These are phyloP conservation scores for Diachasmimorpha longicaudata DNA, from an alignment of 1,140 invertebrate species.

Conservation along the genomic window DNA sequence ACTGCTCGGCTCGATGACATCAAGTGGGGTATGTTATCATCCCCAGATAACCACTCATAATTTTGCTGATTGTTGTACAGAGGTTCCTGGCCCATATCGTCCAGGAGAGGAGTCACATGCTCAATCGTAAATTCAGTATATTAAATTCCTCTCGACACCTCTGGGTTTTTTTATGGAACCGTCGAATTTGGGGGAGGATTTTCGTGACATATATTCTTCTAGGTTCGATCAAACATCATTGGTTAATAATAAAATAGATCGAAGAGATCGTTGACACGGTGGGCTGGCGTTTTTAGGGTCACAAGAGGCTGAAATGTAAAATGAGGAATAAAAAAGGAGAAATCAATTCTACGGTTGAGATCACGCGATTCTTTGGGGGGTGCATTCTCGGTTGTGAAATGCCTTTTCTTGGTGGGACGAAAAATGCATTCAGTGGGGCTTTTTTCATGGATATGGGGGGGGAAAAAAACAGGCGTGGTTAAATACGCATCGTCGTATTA, in stretches of 20 bases:
- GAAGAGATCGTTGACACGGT: not conserved
- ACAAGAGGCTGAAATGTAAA: not conserved
- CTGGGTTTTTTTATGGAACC: not conserved
- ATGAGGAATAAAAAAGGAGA: not conserved
- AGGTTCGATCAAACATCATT: not conserved
- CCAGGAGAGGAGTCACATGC: not conserved
- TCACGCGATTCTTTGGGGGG: not conserved
- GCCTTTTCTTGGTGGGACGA: not conserved
- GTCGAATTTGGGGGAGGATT: not conserved
- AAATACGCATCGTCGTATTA: not conserved
- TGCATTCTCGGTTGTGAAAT: not conserved
- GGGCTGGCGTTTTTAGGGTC: not conserved
- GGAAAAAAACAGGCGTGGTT: not conserved
- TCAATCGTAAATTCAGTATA: not conserved
- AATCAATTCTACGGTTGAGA: not conserved
- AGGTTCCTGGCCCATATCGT: no score
- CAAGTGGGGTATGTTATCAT: slow-evolving; percentile 57
- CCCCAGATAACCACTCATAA: not conserved
- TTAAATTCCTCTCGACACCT: not conserved
- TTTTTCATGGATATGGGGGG: not conserved
- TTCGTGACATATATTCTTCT: not conserved
- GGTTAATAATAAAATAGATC: not conserved
- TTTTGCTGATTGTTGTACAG: not conserved
- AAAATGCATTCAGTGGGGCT: not conserved
- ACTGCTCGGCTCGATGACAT: slow-evolving; percentile 58